Percentiles rank a stretch among this genome's conserved stretches.
These are phyloP conservation scores for Platichthys flesus DNA, from an alignment of 2,113 vertebrate genomes.

Conservation along the genomic window DNA sequence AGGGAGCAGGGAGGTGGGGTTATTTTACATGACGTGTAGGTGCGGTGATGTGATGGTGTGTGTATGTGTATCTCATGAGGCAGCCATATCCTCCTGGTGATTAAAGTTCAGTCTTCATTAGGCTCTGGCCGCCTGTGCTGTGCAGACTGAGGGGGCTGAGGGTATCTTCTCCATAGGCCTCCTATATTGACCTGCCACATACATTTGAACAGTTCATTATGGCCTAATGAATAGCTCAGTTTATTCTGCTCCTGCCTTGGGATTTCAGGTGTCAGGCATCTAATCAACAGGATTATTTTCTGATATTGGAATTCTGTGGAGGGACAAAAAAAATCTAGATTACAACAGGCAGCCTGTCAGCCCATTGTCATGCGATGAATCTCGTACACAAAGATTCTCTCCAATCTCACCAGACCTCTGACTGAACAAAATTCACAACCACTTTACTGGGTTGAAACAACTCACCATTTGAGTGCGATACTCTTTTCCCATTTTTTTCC, in stretches of 20 bases:
- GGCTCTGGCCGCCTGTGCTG: conserved; percentile 58
- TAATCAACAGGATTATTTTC: conserved; percentile 63
- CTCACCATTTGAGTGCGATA: neutral
- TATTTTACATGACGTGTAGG: conserved; percentile 22
- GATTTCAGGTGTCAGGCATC: conserved; percentile 56
- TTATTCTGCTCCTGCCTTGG: conserved; percentile 60
- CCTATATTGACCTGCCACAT: conserved; percentile 80
- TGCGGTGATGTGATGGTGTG: neutral
- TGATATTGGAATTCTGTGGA: conserved; percentile 45
- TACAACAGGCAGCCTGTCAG: conserved; percentile 23
- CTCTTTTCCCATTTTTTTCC: neutral
- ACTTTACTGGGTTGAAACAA: neutral
- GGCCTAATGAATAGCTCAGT: conserved; percentile 78
- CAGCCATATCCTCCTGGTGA: conserved; percentile 73
- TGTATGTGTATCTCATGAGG: conserved; percentile 36
- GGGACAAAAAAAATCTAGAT: conserved; percentile 26
- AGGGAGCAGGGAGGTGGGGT: neutral
- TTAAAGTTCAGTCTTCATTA: conserved; percentile 82
- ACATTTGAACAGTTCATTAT: conserved; percentile 80
- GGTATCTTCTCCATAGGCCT: conserved; percentile 61
- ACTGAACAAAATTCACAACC: conserved; percentile 8
- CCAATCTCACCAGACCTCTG: neutral
- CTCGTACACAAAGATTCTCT: neutral
- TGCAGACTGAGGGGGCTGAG: conserved; percentile 49
- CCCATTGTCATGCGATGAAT: conserved; percentile 16